Percentiles rank a stretch among this genome's conserved stretches.
phyloP scores from a whole-genome alignment of 2,113 vertebrate genomes.

The Rhabdomys dilectus region DNA sequence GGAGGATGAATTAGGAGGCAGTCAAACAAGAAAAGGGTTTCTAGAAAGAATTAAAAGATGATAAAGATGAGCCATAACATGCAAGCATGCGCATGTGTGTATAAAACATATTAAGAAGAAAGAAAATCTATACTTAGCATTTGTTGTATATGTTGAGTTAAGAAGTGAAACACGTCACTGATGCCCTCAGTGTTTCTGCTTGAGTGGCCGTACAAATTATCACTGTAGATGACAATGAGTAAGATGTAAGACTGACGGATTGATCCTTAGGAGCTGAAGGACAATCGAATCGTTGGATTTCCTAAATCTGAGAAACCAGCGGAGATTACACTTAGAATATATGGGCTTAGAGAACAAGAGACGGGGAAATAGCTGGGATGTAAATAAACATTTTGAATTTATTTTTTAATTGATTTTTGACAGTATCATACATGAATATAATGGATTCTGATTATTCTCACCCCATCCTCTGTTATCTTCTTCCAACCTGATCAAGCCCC shows the following conservation, averaged over 20 bases:
- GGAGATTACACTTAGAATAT: neutral
- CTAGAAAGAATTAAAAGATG: neutral
- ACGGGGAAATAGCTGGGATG: neutral
- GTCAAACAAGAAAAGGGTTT: neutral
- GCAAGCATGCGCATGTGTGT: neutral
- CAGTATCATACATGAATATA: neutral
- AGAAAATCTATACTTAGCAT: neutral
- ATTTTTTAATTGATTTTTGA: neutral
- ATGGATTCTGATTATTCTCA: neutral
- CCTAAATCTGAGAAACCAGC: neutral
- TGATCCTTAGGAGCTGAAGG: neutral
- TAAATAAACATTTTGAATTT: conserved; percentile 12
- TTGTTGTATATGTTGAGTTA: neutral
- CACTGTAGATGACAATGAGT: neutral
- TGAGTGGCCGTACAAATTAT: neutral
- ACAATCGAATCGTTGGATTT: neutral
- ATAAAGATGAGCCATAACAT: neutral
- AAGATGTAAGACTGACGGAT: conserved; percentile 4
- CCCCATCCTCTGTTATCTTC: neutral
- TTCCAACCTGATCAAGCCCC: too few species aligned
- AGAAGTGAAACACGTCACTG: neutral
- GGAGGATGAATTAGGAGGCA: neutral
- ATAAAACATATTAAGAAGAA: neutral
- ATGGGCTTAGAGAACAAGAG: conserved; percentile 1
- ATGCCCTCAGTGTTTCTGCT: neutral